Evolutionary conservation across 2,113 vertebrate genomes (phyloP).

Genomic region (Petroica traversi): DNA sequence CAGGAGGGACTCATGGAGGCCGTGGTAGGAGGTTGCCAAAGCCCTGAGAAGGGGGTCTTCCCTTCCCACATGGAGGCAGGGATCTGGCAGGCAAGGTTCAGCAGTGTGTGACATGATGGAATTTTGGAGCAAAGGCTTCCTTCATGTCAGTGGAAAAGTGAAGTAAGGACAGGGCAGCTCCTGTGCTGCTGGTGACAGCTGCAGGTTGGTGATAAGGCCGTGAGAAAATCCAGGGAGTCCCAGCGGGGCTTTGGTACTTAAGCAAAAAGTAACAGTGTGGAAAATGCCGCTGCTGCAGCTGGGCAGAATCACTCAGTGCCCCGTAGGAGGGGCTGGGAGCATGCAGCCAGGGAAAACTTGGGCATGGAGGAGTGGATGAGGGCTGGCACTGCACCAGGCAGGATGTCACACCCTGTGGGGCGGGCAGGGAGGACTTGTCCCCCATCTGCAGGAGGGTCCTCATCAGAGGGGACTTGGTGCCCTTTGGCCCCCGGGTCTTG

Average conservation of each 20-base stretch:
- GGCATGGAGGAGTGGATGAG: neutral
- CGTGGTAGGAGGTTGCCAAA: neutral
- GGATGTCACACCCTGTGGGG: neutral
- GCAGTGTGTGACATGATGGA: neutral
- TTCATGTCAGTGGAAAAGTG: accelerated
- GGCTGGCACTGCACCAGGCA: neutral
- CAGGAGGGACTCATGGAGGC: neutral
- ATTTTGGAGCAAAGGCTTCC: neutral
- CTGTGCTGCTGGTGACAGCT: neutral
- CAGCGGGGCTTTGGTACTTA: neutral
- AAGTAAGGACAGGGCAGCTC: neutral
- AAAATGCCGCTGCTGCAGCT: neutral
- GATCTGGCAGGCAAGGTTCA: neutral
- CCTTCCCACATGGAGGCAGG: neutral
- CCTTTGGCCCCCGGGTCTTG: neutral
- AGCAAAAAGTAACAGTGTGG: neutral
- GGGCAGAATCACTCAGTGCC: neutral
- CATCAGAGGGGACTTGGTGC: neutral
- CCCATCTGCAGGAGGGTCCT: neutral
- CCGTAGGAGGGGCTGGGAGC: neutral
- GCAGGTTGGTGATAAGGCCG: neutral
- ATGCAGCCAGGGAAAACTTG: neutral
- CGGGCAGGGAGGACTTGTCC: neutral
- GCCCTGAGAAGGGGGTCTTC: neutral
- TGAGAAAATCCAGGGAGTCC: neutral